A percentile compares a stretch with the other conserved stretches of the same genome.
These are phyloP conservation scores for Raillietiella orientalis DNA, from an alignment of 2,888 invertebrate species.

Conservation along the genomic window DNA sequence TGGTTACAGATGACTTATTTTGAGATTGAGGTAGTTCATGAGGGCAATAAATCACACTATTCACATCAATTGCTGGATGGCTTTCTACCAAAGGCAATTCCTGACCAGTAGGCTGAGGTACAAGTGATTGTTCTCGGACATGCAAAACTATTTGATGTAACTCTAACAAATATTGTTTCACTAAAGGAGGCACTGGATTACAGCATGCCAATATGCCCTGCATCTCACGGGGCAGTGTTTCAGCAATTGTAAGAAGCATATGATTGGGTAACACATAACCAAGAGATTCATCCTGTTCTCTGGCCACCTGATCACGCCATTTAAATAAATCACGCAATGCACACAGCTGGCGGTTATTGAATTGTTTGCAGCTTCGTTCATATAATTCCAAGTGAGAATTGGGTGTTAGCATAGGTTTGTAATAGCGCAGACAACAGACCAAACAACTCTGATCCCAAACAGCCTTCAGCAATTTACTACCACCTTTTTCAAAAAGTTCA, in stretches of 20 bases:
- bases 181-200: conserved; percentile 56
- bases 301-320: conserved; percentile 60
- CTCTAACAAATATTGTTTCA: conserved; percentile 20
- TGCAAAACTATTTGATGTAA: conserved; percentile 26
- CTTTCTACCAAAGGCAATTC: conserved; percentile 7
- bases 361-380: conserved; percentile 35
- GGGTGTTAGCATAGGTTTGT: conserved; percentile 32
- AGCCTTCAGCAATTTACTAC: conserved; percentile 26
- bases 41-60: conserved; percentile 5
- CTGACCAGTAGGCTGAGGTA: conserved; percentile 4
- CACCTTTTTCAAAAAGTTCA: conserved; percentile 27
- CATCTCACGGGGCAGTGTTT: conserved; percentile 56
- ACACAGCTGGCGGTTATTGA: conserved; percentile 49
- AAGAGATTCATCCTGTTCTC: conserved; percentile 44
- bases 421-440: conserved; percentile 43
- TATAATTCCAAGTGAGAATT: conserved; percentile 41
- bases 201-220: conserved; percentile 79
- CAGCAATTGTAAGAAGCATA: conserved; percentile 67
- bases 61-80: conserved; percentile 5
- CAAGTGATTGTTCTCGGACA: conserved; percentile 20
- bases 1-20: no score
- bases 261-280: conserved; percentile 82
- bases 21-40: no score
- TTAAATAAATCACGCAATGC: conserved; percentile 44
- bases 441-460: conserved; percentile 39